Conservation (phyloP, 2,888 invertebrate species). For the Rosalia funebris region DNA sequence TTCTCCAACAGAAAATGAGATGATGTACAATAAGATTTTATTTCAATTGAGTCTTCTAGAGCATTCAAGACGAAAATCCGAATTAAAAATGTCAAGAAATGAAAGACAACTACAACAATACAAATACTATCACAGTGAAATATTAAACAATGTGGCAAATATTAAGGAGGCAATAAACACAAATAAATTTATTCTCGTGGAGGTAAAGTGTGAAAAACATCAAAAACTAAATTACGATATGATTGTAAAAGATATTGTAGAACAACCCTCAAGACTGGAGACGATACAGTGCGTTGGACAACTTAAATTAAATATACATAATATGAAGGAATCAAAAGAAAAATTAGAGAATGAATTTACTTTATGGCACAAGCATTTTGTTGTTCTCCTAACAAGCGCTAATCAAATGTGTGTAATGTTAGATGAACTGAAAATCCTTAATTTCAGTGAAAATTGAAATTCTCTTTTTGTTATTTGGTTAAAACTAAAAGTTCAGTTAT, state of each 20-base stretch:
- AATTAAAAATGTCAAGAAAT: conserved; percentile 82
- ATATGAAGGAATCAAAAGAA: conserved; percentile 15
- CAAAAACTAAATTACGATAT: conserved; percentile 93
- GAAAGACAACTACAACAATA: conserved; percentile 84
- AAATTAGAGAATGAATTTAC: conserved; percentile 30
- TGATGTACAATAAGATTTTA: conserved; percentile 79
- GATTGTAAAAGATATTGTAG: conserved; percentile 87
- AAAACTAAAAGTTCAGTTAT: too few species aligned
- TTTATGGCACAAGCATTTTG: conserved; percentile 29
- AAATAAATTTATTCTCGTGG: conserved; percentile 81
- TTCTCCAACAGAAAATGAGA: conserved; percentile 71
- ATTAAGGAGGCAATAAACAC: conserved; percentile 83
- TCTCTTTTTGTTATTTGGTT: too few species aligned
- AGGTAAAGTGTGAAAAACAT: conserved; percentile 86
- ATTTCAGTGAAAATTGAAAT: too few species aligned
- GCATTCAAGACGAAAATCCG: conserved; percentile 85
- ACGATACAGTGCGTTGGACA: conserved; percentile 67
- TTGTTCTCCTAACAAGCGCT: conserved; percentile 31
- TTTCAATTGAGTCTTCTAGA: conserved; percentile 88
- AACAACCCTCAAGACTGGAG: conserved; percentile 87
- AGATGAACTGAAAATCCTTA: background rate
- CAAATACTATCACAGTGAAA: conserved; percentile 77
- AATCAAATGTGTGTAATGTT: conserved; percentile 18
- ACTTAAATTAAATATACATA: conserved; percentile 22
- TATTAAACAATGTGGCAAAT: conserved; percentile 80